phyloP scores from a whole-genome alignment of 2,888 invertebrate species.

The Osmoderma eremita region DNA sequence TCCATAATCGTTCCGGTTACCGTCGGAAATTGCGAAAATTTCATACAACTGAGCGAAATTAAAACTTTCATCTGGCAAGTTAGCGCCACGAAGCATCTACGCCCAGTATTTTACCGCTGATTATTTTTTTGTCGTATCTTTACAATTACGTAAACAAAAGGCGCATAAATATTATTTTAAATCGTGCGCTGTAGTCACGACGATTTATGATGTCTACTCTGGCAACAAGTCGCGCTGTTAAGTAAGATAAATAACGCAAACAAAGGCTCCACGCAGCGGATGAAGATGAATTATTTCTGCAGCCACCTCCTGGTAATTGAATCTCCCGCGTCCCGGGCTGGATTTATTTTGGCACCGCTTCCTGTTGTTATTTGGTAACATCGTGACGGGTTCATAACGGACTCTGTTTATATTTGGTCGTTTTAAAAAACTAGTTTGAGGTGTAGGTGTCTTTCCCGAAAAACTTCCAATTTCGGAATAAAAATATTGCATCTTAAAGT shows the following conservation, averaged over 20 bases:
- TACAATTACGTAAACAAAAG: slow-evolving; percentile 27
- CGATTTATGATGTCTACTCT: slow-evolving; percentile 6
- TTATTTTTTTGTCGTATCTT: not conserved
- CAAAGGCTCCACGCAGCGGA: not conserved
- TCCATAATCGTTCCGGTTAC: no score
- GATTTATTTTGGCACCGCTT: not conserved
- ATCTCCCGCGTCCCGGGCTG: not conserved
- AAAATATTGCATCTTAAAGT: no score
- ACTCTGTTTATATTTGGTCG: no score
- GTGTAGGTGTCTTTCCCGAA: no score
- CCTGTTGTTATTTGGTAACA: not conserved
- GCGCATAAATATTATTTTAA: slow-evolving; percentile 12
- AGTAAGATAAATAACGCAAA: slow-evolving; percentile 21
- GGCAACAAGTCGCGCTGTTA: slow-evolving; percentile 22
- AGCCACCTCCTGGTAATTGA: slow-evolving; percentile 8
- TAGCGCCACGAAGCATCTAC: no score
- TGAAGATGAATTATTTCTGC: slow-evolving; percentile 25
- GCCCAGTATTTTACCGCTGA: not conserved
- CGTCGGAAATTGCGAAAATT: no score
- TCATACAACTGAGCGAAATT: not conserved
- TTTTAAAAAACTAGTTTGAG: no score
- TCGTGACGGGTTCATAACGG: no score
- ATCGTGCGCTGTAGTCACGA: not conserved
- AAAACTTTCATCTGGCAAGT: not conserved
- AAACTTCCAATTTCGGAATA: no score